A percentile compares a stretch with the other conserved stretches of the same genome.
phyloP scores from a whole-genome alignment of 2,113 vertebrate species.

The Raja brachyura region DNA sequence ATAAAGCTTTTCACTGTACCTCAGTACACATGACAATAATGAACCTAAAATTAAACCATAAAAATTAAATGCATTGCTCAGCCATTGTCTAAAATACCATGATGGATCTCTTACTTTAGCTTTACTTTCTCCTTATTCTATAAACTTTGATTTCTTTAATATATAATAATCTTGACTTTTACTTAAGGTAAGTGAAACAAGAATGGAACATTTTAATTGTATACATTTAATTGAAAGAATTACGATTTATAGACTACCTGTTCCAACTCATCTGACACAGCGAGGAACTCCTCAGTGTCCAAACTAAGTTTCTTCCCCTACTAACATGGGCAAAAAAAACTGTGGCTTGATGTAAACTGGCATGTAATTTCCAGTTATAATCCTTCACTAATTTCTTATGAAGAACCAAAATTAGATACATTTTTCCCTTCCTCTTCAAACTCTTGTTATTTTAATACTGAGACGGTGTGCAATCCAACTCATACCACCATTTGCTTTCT shows the following conservation, averaged over 20 bases:
- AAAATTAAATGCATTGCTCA: too few relatives aligned
- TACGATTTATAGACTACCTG: background rate
- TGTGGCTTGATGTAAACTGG: background rate
- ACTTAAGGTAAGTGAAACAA: background rate
- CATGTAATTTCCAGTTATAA: background rate
- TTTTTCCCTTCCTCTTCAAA: too few relatives aligned
- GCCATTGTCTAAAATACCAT: too few relatives aligned
- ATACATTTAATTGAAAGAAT: background rate
- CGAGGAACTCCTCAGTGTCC: background rate
- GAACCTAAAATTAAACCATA: too few relatives aligned
- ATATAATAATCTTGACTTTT: too few relatives aligned
- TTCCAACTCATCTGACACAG: background rate
- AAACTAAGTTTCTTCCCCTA: background rate
- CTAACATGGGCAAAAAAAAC: background rate
- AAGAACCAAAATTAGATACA: background rate
- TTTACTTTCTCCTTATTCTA: too few relatives aligned
- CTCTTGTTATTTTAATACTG: too few relatives aligned
- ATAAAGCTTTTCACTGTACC: too few relatives aligned
- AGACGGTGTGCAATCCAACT: background rate
- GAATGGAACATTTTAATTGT: background rate
- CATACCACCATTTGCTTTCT: background rate
- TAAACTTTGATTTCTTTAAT: too few relatives aligned
- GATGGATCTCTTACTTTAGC: too few relatives aligned
- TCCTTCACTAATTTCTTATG: background rate
- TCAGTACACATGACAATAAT: too few relatives aligned